These are phyloP conservation scores for Peromyscus melanophrys DNA, from an alignment of 2,797 vertebrate species.

Conservation along the genomic window DNA sequence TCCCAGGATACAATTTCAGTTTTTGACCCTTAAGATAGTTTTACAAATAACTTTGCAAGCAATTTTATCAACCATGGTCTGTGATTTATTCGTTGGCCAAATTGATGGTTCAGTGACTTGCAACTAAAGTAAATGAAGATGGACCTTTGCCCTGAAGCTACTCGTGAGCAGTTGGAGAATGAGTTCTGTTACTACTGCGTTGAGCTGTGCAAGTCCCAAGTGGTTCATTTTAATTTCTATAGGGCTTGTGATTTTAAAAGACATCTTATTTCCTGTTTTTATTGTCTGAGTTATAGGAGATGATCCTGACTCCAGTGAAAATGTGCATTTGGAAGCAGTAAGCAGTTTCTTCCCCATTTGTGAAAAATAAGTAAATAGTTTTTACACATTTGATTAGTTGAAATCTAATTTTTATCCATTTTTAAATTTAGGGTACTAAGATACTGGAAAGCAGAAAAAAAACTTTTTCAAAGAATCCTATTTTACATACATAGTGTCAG, in stretches of 20 bases:
- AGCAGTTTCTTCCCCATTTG: constrained; percentile 35
- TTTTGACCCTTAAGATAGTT: constrained; percentile 84
- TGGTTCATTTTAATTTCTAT: constrained; percentile 71
- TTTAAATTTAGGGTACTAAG: constrained; percentile 22
- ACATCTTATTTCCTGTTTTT: constrained; percentile 77
- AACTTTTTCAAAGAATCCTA: constrained; percentile 47
- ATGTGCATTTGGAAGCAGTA: neutral
- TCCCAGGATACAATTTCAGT: constrained; percentile 72
- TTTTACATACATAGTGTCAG: neutral
- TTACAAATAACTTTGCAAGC: constrained; percentile 85
- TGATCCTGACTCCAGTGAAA: neutral
- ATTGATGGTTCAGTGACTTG: constrained; percentile 85
- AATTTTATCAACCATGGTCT: constrained; percentile 81
- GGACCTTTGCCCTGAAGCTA: constrained; percentile 81
- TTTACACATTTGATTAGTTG: constrained; percentile 13
- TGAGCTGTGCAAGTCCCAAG: constrained; percentile 78
- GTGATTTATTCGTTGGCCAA: constrained; percentile 85
- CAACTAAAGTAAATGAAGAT: constrained; percentile 85
- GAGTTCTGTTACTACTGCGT: constrained; percentile 82
- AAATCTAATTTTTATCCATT: constrained; percentile 35
- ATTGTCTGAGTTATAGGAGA: constrained; percentile 65
- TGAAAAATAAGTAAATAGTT: constrained; percentile 47
- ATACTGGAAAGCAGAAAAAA: constrained; percentile 55
- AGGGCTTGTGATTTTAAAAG: constrained; percentile 73
- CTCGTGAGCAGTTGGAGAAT: constrained; percentile 78